These are phyloP conservation scores for Arbacia lixula DNA, from an alignment of 53 echinoderm and acorn worm species.

Conservation along the genomic window DNA sequence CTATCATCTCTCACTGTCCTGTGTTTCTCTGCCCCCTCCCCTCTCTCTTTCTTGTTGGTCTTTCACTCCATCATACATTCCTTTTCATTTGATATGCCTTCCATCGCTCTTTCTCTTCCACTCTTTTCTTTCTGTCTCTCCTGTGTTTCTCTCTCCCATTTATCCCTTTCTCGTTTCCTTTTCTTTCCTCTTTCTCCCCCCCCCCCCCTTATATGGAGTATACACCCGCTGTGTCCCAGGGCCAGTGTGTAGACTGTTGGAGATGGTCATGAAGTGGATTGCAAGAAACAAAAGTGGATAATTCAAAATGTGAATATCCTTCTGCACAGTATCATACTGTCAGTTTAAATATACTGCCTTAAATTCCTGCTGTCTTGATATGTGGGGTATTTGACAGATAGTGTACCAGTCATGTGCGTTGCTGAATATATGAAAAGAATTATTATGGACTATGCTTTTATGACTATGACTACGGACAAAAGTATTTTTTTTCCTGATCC, in stretches of 20 bases:
- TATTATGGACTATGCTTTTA: constrained; percentile 37
- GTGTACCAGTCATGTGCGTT: constrained; percentile 1
- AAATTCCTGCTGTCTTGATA: too few relatives aligned
- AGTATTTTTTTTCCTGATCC: constrained; percentile 15
- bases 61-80: not conserved
- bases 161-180: not conserved
- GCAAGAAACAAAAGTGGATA: not conserved
- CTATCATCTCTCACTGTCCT: too few relatives aligned
- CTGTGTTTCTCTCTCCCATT: not conserved
- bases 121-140: not conserved
- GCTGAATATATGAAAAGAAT: constrained; percentile 46
- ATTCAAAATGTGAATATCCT: not conserved
- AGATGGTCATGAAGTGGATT: too few relatives aligned
- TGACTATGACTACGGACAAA: constrained; percentile 50
- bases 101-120: not conserved
- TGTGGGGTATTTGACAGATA: constrained; percentile 14
- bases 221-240: not conserved
- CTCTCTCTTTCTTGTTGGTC: not conserved
- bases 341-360: too few relatives aligned
- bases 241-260: too few relatives aligned
- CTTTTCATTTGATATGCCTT: not conserved
- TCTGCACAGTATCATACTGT: too few relatives aligned
- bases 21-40: too few relatives aligned
- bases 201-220: not conserved
- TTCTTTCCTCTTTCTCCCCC: not conserved